phyloP scores from a whole-genome alignment of 2,113 vertebrate species.

The Aptenodytes forsteri region DNA sequence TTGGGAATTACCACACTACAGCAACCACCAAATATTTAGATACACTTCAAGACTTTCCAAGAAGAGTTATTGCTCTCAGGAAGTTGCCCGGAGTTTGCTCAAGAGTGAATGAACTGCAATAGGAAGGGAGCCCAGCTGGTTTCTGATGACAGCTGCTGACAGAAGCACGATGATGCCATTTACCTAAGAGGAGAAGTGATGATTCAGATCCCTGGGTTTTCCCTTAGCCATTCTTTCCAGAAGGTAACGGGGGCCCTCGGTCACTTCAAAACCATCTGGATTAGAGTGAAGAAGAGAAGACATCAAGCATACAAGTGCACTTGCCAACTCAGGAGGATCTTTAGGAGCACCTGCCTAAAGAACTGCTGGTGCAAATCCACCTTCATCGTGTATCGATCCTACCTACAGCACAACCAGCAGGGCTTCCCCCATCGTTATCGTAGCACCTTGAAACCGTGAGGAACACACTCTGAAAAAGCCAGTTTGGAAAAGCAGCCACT shows the following conservation, averaged over 20 bases:
- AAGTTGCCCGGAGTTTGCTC: slow-evolving; percentile 31
- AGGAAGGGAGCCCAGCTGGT: slow-evolving; percentile 4
- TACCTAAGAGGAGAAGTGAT: background rate
- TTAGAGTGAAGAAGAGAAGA: background rate
- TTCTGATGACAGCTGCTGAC: slow-evolving; percentile 34
- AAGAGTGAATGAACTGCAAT: background rate
- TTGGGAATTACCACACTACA: background rate
- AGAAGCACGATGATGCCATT: background rate
- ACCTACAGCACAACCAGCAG: background rate
- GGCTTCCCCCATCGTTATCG: rapidly evolving
- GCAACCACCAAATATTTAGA: slow-evolving; percentile 59
- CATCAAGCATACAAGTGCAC: background rate
- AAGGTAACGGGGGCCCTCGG: background rate
- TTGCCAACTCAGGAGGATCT: background rate
- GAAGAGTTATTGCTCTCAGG: background rate
- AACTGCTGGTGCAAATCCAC: background rate
- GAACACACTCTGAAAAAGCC: background rate
- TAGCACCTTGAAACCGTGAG: background rate
- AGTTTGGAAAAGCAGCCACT: background rate
- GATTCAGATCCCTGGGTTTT: slow-evolving; percentile 10
- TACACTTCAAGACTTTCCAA: background rate
- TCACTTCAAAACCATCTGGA: background rate
- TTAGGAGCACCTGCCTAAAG: background rate
- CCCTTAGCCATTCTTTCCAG: background rate
- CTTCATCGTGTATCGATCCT: rapidly evolving